Evolutionary conservation across 2,888 invertebrate genomes (phyloP).

Genomic region (Suillia variegata): DNA sequence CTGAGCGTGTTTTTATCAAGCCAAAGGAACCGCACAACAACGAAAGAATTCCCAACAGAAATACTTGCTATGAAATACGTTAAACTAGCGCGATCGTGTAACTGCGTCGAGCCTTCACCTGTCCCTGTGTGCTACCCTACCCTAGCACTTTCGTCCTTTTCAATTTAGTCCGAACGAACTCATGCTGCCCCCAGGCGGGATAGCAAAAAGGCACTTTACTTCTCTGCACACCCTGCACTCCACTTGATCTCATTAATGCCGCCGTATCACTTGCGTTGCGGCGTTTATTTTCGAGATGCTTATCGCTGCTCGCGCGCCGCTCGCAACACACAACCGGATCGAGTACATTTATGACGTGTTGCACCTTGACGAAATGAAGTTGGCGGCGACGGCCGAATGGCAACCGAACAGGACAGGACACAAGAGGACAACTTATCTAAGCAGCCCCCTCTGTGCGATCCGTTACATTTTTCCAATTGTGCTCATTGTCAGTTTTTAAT

Average conservation of each 20-base stretch:
- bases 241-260: too few species aligned
- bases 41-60: too few species aligned
- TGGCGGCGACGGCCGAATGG: too few species aligned
- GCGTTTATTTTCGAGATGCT: slow-evolving; percentile 34
- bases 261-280: slow-evolving; percentile 43
- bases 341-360: slow-evolving; percentile 26
- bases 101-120: not conserved
- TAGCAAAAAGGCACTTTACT: not conserved
- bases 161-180: too few species aligned
- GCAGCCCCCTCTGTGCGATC: slow-evolving; percentile 30
- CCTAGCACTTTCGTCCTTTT: slow-evolving; percentile 20
- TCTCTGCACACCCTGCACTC: not conserved
- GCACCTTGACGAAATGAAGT: too few species aligned
- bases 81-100: not conserved
- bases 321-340: slow-evolving; percentile 27
- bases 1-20: too few species aligned
- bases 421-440: too few species aligned
- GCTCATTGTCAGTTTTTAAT: slow-evolving; percentile 22
- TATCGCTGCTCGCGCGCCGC: slow-evolving; percentile 39
- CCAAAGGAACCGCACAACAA: too few species aligned
- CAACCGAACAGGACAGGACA: too few species aligned
- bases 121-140: not conserved
- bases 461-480: slow-evolving; percentile 57
- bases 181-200: not conserved
- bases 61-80: too few species aligned